A percentile compares a stretch with the other conserved stretches of the same genome.
phyloP scores from a whole-genome alignment of 2,797 vertebrate genomes.

The Muscicapa striata region DNA sequence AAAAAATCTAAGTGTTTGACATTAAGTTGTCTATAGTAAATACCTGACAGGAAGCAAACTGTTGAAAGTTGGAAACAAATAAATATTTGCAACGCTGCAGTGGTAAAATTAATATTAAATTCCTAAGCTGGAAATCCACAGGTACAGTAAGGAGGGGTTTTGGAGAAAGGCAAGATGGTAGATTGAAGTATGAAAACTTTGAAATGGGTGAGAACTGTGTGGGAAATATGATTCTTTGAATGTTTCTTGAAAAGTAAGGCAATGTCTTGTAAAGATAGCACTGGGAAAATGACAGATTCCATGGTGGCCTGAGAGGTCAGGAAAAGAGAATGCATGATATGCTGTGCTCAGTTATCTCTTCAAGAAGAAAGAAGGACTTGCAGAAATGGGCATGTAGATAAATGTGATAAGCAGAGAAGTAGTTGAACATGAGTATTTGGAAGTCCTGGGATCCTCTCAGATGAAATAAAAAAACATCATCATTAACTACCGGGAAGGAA shows the following conservation, averaged over 20 bases:
- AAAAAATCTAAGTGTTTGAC: conserved; percentile 24
- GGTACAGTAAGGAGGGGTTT: not conserved
- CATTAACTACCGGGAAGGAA: not conserved
- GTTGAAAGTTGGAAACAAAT: not conserved
- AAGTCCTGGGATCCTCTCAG: not conserved
- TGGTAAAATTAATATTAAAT: not conserved
- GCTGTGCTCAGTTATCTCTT: not conserved
- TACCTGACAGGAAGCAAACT: not conserved
- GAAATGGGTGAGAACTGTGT: not conserved
- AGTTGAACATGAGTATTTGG: conserved; percentile 16
- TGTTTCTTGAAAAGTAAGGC: not conserved
- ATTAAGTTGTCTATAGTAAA: conserved; percentile 2
- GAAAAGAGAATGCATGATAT: not conserved
- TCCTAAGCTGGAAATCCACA: not conserved
- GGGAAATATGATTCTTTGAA: not conserved
- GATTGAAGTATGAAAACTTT: not conserved
- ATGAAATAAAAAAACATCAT: not conserved
- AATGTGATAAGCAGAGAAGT: conserved; percentile 45
- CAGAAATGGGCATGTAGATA: not conserved
- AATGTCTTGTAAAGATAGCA: not conserved
- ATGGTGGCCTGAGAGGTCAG: not conserved
- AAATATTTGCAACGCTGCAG: not conserved
- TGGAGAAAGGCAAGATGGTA: not conserved
- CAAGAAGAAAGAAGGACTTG: not conserved
- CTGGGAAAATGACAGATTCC: not conserved